These are phyloP conservation scores for Varanus komodoensis DNA, from an alignment of 2,113 vertebrate genomes.

Conservation along the genomic window DNA sequence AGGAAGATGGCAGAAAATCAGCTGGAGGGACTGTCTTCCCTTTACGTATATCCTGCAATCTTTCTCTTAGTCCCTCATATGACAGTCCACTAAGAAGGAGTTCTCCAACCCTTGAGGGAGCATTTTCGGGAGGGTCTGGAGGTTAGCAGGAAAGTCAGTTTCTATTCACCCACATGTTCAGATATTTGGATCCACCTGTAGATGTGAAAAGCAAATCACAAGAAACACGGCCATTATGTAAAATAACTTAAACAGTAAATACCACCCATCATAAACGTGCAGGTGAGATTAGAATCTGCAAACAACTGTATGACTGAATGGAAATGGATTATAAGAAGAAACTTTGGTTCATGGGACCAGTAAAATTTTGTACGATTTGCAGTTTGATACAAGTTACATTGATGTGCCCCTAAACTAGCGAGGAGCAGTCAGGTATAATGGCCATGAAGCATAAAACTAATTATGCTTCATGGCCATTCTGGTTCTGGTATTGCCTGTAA, in stretches of 20 bases:
- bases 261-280: too few species aligned
- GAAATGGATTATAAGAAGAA: neutral
- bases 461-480: neutral
- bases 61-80: too few species aligned
- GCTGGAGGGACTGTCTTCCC: too few species aligned
- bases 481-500: neutral
- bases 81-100: too few species aligned
- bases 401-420: neutral
- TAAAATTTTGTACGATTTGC: neutral
- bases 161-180: too few species aligned
- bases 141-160: too few species aligned
- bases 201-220: neutral
- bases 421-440: neutral
- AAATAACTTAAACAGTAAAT: neutral
- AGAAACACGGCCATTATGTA: neutral
- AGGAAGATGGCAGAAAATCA: too few species aligned
- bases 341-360: neutral
- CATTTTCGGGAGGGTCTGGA: too few species aligned
- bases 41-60: too few species aligned
- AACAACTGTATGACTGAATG: neutral
- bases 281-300: neutral
- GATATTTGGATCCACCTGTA: neutral
- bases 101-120: too few species aligned
- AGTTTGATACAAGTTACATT: neutral
- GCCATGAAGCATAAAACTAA: neutral